These are phyloP conservation scores for Magallana nippona DNA, from an alignment of 2,888 invertebrate genomes.

Conservation along the genomic window DNA sequence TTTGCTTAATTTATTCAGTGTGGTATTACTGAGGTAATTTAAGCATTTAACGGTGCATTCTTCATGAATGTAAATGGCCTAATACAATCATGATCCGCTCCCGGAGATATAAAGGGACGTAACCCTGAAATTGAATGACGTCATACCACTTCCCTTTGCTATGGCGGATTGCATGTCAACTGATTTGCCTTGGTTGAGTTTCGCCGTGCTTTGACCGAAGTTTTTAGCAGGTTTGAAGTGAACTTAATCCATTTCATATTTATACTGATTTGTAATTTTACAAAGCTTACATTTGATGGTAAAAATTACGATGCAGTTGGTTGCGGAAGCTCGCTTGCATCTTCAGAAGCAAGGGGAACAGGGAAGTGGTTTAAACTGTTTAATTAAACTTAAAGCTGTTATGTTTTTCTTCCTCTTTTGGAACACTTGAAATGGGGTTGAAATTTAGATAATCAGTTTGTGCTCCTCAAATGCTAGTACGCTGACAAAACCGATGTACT, in stretches of 20 bases:
- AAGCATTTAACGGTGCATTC: neutral
- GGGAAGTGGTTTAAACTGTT: neutral
- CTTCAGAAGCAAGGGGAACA: conserved; percentile 1
- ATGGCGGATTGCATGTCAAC: conserved; percentile 23
- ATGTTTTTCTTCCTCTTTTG: neutral
- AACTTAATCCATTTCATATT: neutral
- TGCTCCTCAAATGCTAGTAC: too few species aligned
- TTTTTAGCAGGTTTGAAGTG: conserved; percentile 1
- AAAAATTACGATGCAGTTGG: neutral
- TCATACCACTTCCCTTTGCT: conserved; percentile 25
- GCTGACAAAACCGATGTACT: too few species aligned
- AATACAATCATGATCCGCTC: neutral
- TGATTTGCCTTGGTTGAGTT: neutral
- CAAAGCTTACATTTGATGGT: neutral
- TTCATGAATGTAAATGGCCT: neutral
- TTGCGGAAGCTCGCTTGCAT: neutral
- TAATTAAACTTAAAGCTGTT: neutral
- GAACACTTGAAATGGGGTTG: neutral
- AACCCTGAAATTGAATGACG: neutral
- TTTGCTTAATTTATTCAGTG: too few species aligned
- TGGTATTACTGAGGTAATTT: too few species aligned
- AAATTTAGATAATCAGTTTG: too few species aligned
- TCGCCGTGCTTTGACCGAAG: neutral
- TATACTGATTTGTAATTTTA: neutral
- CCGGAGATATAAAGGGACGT: neutral